phyloP scores from a whole-genome alignment of 1,140 invertebrate species.

The Drosophila kepulauana region DNA sequence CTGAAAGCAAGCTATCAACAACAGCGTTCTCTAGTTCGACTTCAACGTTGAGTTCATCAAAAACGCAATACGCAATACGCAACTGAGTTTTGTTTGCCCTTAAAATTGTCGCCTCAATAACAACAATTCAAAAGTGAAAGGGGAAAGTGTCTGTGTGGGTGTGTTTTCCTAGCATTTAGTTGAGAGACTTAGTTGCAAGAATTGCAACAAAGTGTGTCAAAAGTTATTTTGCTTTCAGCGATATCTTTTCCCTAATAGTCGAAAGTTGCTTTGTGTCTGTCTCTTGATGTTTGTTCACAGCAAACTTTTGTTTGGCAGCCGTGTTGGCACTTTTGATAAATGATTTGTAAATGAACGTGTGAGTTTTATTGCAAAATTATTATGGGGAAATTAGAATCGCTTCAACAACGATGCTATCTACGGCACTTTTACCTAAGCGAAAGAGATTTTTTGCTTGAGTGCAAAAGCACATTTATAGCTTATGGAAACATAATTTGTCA shows the following conservation, averaged over 20 bases:
- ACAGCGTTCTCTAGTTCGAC: too few relatives aligned
- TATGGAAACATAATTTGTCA: slow-evolving; percentile 46
- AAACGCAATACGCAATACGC: slow-evolving; percentile 18
- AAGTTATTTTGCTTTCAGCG: slow-evolving; percentile 16
- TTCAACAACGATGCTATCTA: not conserved
- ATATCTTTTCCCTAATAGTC: too few relatives aligned
- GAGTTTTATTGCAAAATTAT: slow-evolving; percentile 51
- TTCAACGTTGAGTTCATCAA: not conserved
- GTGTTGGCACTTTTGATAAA: slow-evolving; percentile 42
- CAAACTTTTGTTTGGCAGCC: slow-evolving; percentile 23
- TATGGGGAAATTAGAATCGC: slow-evolving; percentile 36
- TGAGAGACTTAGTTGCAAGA: slow-evolving; percentile 15
- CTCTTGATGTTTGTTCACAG: slow-evolving; percentile 7
- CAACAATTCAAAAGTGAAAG: too few relatives aligned
- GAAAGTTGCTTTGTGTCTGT: not conserved
- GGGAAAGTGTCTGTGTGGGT: slow-evolving; percentile 1
- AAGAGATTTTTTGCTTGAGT: slow-evolving; percentile 21
- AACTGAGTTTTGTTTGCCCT: not conserved
- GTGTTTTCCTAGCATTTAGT: slow-evolving; percentile 11
- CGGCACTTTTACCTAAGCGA: not conserved
- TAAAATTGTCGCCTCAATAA: not conserved
- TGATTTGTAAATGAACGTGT: slow-evolving; percentile 55
- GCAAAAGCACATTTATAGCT: slow-evolving; percentile 47
- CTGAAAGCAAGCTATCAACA: not conserved
- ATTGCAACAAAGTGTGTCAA: not conserved